These are phyloP conservation scores for Chalcosyrphus nemorum DNA, from an alignment of 2,888 invertebrate species.

Conservation along the genomic window DNA sequence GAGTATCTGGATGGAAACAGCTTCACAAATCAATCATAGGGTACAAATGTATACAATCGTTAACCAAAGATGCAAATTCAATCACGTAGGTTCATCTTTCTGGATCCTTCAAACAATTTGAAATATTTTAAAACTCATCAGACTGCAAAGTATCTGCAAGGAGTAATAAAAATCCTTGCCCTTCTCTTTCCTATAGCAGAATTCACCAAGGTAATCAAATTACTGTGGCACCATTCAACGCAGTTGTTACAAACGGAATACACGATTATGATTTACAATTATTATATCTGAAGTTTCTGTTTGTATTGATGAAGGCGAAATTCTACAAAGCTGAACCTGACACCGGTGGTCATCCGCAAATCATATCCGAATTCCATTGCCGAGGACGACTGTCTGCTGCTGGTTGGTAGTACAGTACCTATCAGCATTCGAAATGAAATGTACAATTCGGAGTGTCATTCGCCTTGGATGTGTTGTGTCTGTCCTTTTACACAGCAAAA, in stretches of 20 bases:
- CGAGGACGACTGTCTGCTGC: conserved; percentile 36
- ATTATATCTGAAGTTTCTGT: conserved; percentile 8
- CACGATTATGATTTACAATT: conserved; percentile 37
- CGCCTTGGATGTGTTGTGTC: conserved; percentile 52
- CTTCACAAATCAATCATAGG: too few species aligned
- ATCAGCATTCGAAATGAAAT: conserved; percentile 48
- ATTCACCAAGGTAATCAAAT: conserved; percentile 20
- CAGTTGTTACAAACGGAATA: conserved; percentile 41
- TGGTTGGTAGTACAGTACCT: background rate
- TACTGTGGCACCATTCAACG: background rate
- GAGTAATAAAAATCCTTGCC: too few species aligned
- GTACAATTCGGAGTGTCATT: conserved; percentile 53
- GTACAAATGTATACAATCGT: too few species aligned
- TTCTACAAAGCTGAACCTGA: conserved; percentile 44
- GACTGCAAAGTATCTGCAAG: too few species aligned
- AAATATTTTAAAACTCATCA: too few species aligned
- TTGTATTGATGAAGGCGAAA: conserved; percentile 46
- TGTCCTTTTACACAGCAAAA: conserved; percentile 13
- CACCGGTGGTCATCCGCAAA: conserved; percentile 60
- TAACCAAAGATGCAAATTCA: too few species aligned
- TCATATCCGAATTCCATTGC: conserved; percentile 48
- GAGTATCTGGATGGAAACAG: too few species aligned
- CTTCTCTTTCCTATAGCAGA: background rate
- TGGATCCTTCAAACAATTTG: too few species aligned
- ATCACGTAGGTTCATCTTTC: too few species aligned